Base-by-base conservation (phyloP, 35 echinoderm and acorn worm species). In the Apostichopus californicus region DNA sequence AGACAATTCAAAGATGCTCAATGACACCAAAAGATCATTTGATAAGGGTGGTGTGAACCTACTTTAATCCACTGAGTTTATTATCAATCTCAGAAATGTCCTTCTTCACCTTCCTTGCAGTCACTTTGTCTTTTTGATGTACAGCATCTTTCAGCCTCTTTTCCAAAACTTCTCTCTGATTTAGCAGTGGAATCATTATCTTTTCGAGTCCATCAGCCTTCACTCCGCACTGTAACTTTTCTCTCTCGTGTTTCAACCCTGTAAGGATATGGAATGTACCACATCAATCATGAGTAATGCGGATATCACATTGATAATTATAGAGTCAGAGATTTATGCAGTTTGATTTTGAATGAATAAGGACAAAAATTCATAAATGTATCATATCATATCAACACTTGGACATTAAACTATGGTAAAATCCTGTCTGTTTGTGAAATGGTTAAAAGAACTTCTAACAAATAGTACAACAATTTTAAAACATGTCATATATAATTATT, bases 141-240 rank as follows among this genome's bases (percentile, higher is more conserved):
- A 15, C 24, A 55, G 86, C 86, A 17, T 71, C 64, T 55, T 52
- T 89, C 17, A 89, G 86, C 24, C 63, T 68, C 57, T 26, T 65
- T 59, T 79, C 89, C 22, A 57, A 8, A n/a, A 91, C 66, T 79
- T 91, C 89, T 79, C 89, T 77, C 54, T 60, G 89, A 28, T 91
- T 91, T 54, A 91, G 15, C 8, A 91, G 5, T 0, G 89, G 89
- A 24, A 7, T 14, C 77, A 79, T 91, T 11, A 59, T 22, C 73
- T n/a, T 77, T 59, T 91, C 89, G 12, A 91, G 89, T 57, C 73
- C 89, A 57, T 91, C 89, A 9, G 89, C 89, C 55, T 91, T 91
- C 14, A 91, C 89, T 4, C 89, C 89, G 8, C 77, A 53, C n/a
- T 58, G 75, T 5, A 91, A 54, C 58, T 55, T 79, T 54, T n/a